Percentiles rank a stretch among this genome's conserved stretches.
phyloP scores from a whole-genome alignment of 2,113 vertebrate species.

The Vidua chalybeata region DNA sequence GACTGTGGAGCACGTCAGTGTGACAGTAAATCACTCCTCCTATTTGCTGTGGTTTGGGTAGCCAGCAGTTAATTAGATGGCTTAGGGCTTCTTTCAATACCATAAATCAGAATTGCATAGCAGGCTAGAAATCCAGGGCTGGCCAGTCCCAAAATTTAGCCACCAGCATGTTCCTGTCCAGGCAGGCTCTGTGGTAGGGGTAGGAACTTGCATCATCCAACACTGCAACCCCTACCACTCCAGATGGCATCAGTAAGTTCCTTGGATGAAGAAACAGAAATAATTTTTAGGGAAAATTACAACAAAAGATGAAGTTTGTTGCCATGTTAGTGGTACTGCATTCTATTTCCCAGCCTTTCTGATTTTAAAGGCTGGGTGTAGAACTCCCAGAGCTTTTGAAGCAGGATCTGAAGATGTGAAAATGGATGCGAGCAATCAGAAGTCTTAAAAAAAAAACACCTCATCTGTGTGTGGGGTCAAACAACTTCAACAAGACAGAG shows the following conservation, averaged over 20 bases:
- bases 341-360: background rate
- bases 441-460: background rate
- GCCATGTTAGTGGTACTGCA: background rate
- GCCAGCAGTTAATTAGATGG: conserved; percentile 37
- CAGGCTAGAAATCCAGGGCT: background rate
- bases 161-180: background rate
- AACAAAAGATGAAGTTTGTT: background rate
- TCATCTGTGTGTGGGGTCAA: background rate
- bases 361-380: background rate
- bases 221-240: background rate
- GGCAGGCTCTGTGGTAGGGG: background rate
- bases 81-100: background rate
- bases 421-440: background rate
- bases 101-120: background rate
- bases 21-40: conserved; percentile 16
- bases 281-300: background rate
- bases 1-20: background rate
- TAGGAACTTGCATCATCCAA: background rate
- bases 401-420: background rate
- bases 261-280: background rate
- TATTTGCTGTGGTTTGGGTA: conserved; percentile 1
- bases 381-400: background rate
- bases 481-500: background rate
- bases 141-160: background rate
- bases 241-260: background rate